phyloP scores from a whole-genome alignment of 2,797 vertebrate genomes.

The Corythornis leucogaster region DNA sequence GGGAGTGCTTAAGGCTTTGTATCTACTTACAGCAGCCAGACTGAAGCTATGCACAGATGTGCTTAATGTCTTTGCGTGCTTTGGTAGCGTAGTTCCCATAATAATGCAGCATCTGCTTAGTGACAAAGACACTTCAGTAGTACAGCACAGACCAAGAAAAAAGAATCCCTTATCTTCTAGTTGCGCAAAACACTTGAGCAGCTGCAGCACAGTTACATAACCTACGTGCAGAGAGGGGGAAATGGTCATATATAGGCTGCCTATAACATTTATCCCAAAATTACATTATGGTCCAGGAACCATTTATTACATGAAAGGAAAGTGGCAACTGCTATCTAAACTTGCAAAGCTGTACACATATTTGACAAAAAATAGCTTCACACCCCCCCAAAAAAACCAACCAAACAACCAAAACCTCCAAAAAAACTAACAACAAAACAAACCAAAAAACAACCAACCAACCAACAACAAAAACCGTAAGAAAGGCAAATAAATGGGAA shows the following conservation, averaged over 20 bases:
- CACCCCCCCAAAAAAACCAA: too few relatives aligned
- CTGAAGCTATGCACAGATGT: neutral
- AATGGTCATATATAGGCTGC: neutral
- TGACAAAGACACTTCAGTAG: neutral
- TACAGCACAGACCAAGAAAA: neutral
- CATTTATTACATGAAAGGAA: neutral
- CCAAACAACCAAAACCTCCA: neutral
- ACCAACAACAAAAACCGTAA: neutral
- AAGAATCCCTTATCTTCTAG: neutral
- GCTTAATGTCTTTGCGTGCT: neutral
- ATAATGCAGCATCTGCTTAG: neutral
- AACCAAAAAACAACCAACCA: neutral
- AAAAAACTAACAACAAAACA: accelerated
- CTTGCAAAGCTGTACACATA: neutral
- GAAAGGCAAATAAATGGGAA: neutral
- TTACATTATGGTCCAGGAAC: neutral
- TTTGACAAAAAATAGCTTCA: neutral
- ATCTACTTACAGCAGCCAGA: neutral
- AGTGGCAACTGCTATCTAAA: neutral
- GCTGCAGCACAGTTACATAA: neutral
- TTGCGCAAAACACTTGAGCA: neutral
- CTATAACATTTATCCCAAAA: neutral
- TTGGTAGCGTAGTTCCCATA: neutral
- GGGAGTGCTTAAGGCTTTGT: neutral
- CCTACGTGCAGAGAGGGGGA: neutral